Evolutionary conservation across 1,140 invertebrate species (phyloP).

Genomic region (Papilio aristodemus): DNA sequence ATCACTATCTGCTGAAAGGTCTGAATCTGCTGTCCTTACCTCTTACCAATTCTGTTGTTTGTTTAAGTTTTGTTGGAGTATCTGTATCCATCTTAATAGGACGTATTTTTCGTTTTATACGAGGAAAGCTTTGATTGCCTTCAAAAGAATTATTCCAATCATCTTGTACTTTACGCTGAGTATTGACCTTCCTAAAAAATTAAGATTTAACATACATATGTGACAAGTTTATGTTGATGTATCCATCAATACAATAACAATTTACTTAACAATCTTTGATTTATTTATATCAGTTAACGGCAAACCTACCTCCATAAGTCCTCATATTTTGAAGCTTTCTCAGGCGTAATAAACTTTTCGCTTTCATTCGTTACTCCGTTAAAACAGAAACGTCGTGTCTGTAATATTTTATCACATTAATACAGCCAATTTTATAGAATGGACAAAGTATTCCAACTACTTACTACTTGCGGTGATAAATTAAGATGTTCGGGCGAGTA

Average conservation of each 20-base stretch:
- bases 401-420: slow-evolving; percentile 35
- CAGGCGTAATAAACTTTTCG: slow-evolving; percentile 56
- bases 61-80: slow-evolving; percentile 69
- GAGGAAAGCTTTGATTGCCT: slow-evolving; percentile 75
- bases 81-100: slow-evolving; percentile 72
- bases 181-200: slow-evolving; percentile 64
- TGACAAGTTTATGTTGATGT: too few relatives aligned
- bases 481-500: slow-evolving; percentile 75
- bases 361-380: slow-evolving; percentile 57
- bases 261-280: not conserved
- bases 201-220: not conserved
- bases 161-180: slow-evolving; percentile 51
- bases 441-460: slow-evolving; percentile 37
- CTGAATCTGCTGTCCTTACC: too few relatives aligned
- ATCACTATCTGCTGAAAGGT: too few relatives aligned
- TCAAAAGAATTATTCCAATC: slow-evolving; percentile 72
- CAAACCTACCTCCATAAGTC: slow-evolving; percentile 63
- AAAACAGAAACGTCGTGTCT: slow-evolving; percentile 52
- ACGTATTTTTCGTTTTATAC: slow-evolving; percentile 58
- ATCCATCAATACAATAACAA: not conserved
- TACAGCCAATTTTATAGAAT: slow-evolving; percentile 29
- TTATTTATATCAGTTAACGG: slow-evolving; percentile 10
- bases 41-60: slow-evolving; percentile 71
- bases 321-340: slow-evolving; percentile 52
- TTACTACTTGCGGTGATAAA: slow-evolving; percentile 70